Evolutionary conservation across 92 coral and sea anemone species (phyloP), one percentile per base, ranked within the genome.

Genomic region (Virgularia gustaviana): DNA sequence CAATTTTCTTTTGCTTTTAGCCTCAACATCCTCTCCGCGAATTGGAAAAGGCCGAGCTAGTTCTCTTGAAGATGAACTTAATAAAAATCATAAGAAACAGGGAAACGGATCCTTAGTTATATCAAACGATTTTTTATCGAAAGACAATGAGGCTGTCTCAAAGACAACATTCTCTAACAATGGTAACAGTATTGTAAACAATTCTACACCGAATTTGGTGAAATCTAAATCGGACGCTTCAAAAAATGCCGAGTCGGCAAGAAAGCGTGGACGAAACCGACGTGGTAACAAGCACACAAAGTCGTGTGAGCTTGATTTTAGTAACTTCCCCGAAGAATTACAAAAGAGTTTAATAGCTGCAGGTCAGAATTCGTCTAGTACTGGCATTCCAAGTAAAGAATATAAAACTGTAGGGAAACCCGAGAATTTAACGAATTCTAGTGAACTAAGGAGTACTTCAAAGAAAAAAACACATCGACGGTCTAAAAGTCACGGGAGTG

Each of bases 271-370:
- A 20, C 74, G 59, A 0, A 67, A 47, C 49, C 37, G 74, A 15
- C 74, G 74, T 16, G 34, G 19, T 19, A 92, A 89, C 39, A 89
- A 92, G 38, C 86, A 88, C 54, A 88, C 96, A 23, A 92, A 89
- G 78, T 92, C 98, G 24, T 92, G 98, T 82, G 98, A 92, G 83
- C 85, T 92, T 75, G 98, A 92, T 88, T 87, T 76, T 71, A 67
- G 60, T 29, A 67, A 18, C 53, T 49, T 67, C 49, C 74, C 74
- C 18, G 96, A 92, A 25, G 98, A 92, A 72, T 90, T 92, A 44
- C 96, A 92, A 63, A 92, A 92, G 64, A 95, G 90, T 63, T 80
- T 92, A 45, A 86, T 89, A 4, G 31, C 5, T 19, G 98, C 94
- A 9, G 94, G 91, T 9, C 78, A 86, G 43, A 83, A 66, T 82